Conservation (phyloP, 1,140 invertebrate species). For the Bombus pyrosoma region DNA sequence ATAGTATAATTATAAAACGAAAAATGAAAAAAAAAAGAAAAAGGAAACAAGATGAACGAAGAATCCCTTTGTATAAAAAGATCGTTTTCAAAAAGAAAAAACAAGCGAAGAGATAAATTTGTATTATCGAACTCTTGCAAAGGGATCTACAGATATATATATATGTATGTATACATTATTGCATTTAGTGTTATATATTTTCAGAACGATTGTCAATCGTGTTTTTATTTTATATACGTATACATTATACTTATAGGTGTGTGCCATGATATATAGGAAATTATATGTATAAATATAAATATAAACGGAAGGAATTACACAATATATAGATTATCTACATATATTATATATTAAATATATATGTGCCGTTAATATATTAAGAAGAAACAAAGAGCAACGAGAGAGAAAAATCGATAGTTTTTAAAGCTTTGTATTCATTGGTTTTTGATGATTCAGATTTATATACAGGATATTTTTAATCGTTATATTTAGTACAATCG, state of each 20-base stretch:
- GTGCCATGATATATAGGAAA: slow-evolving; percentile 41
- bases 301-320: slow-evolving; percentile 40
- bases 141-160: slow-evolving; percentile 47
- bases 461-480: slow-evolving; percentile 43
- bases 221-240: slow-evolving; percentile 66
- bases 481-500: slow-evolving; percentile 27
- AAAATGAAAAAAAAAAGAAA: background rate
- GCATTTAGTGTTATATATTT: slow-evolving; percentile 53
- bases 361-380: slow-evolving; percentile 67
- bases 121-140: slow-evolving; percentile 35
- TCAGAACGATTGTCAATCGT: slow-evolving; percentile 40
- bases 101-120: background rate
- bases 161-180: slow-evolving; percentile 51
- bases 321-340: slow-evolving; percentile 36
- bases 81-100: background rate
- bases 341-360: slow-evolving; percentile 33
- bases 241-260: slow-evolving; percentile 45
- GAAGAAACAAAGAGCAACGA: background rate
- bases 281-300: slow-evolving; percentile 21
- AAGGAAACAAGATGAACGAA: background rate
- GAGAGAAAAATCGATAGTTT: slow-evolving; percentile 6
- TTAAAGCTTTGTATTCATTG: slow-evolving; percentile 43
- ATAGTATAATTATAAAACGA: slow-evolving; percentile 17
- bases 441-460: slow-evolving; percentile 63
- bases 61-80: background rate